Evolutionary conservation across 2,888 invertebrate species (phyloP).

Genomic region (Anagyrus pseudococci): DNA sequence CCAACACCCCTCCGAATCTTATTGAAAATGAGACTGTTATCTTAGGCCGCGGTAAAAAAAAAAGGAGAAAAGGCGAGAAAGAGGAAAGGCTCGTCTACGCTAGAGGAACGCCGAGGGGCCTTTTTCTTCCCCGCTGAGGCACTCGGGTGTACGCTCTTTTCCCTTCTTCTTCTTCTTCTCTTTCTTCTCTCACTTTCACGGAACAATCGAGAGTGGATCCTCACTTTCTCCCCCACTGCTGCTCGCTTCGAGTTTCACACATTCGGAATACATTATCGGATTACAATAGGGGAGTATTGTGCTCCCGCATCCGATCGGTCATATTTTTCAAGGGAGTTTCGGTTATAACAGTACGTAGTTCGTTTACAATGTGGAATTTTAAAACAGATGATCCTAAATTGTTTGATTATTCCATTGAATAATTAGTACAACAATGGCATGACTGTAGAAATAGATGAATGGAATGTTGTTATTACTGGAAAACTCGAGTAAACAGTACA

Average conservation of each 20-base stretch:
- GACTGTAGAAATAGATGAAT: too few relatives aligned
- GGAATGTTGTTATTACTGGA: too few relatives aligned
- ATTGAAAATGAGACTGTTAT: conserved; percentile 36
- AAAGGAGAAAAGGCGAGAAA: conserved; percentile 6
- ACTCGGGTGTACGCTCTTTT: conserved; percentile 44
- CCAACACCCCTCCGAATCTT: conserved; percentile 23
- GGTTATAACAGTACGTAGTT: too few relatives aligned
- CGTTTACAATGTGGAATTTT: too few relatives aligned
- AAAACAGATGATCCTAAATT: too few relatives aligned
- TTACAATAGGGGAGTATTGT: conserved; percentile 56
- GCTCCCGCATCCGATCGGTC: conserved; percentile 39
- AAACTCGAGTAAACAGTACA: too few relatives aligned
- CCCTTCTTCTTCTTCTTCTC: conserved; percentile 40
- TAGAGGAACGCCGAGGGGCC: not conserved
- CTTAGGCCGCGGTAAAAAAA: conserved; percentile 19
- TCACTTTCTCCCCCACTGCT: conserved; percentile 1
- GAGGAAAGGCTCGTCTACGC: not conserved
- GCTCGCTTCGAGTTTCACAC: conserved; percentile 50
- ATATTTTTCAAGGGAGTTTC: too few relatives aligned
- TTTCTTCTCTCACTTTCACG: conserved; percentile 19
- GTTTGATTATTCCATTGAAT: too few relatives aligned
- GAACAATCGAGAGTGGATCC: conserved; percentile 31
- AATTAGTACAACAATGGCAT: too few relatives aligned
- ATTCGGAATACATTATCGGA: conserved; percentile 55
- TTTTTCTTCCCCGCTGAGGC: conserved; percentile 20